These are phyloP conservation scores for Rhamphomyia laevipes DNA, from an alignment of 2,888 invertebrate species.

Conservation along the genomic window DNA sequence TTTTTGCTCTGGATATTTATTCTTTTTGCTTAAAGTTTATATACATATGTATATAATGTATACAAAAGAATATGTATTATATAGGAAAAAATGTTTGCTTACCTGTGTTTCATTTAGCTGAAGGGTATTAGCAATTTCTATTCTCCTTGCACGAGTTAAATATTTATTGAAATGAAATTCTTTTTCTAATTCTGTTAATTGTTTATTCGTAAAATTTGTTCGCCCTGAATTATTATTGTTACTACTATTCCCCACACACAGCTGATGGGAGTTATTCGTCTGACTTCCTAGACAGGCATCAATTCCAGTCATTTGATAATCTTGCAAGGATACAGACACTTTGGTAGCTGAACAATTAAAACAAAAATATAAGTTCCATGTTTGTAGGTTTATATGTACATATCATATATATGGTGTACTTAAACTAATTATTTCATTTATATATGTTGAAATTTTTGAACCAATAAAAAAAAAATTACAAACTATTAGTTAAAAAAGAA, in stretches of 20 bases:
- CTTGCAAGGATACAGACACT: conserved; percentile 10
- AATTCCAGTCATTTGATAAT: conserved; percentile 3
- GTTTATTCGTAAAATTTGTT: conserved; percentile 99
- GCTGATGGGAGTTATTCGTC: conserved; percentile 26
- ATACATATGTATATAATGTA: too few species aligned
- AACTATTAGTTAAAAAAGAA: too few species aligned
- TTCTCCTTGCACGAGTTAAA: conserved; percentile 88
- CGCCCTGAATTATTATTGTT: conserved; percentile 67
- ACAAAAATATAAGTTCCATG: too few species aligned
- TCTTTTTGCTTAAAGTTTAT: too few species aligned
- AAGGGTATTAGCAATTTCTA: conserved; percentile 93
- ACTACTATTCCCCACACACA: conserved; percentile 34
- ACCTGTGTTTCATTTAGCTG: conserved; percentile 93
- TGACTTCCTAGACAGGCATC: conserved; percentile 28
- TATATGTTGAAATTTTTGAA: too few species aligned
- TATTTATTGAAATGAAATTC: conserved; percentile 99
- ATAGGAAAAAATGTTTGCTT: conserved; percentile 1
- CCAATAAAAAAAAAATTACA: too few species aligned
- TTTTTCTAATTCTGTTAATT: conserved; percentile 96
- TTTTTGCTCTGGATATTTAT: too few species aligned
- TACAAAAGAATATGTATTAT: too few species aligned
- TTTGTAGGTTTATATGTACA: too few species aligned
- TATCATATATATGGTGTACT: too few species aligned
- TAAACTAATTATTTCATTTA: too few species aligned
- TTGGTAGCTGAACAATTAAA: neutral